Evolutionary conservation across 2,113 vertebrate genomes (phyloP).

Genomic region (Mungos mungo): DNA sequence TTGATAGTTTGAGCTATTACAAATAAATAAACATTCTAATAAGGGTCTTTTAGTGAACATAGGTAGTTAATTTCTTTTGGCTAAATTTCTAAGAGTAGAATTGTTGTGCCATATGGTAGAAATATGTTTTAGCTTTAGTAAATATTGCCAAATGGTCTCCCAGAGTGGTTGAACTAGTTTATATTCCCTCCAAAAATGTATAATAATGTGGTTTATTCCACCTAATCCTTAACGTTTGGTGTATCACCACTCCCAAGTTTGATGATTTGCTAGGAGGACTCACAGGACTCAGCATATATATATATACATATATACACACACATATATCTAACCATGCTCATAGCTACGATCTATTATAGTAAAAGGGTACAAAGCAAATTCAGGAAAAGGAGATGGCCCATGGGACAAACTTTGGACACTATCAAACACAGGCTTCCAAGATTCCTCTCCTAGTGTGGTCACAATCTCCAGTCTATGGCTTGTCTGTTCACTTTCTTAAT

Average conservation of each 20-base stretch:
- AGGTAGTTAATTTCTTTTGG: background rate
- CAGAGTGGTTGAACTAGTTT: slow-evolving; percentile 1
- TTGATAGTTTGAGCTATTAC: background rate
- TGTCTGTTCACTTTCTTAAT: background rate
- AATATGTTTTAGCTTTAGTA: slow-evolving; percentile 14
- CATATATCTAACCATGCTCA: background rate
- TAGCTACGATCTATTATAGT: background rate
- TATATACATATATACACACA: no score
- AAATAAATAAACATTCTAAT: slow-evolving; percentile 4
- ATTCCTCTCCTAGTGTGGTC: background rate
- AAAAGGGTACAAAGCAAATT: background rate
- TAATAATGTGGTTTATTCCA: background rate
- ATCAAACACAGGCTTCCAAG: background rate
- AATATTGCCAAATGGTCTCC: background rate
- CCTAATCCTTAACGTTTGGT: background rate
- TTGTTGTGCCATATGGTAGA: background rate
- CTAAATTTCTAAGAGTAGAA: background rate
- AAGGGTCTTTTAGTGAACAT: background rate
- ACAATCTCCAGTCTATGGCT: background rate
- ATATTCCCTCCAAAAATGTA: background rate
- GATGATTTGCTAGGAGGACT: background rate
- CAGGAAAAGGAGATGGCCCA: background rate
- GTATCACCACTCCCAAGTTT: background rate
- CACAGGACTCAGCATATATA: background rate
- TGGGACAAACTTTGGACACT: background rate